Base-by-base conservation (phyloP, 2,797 vertebrate genomes). In the Gastrophryne carolinensis region DNA sequence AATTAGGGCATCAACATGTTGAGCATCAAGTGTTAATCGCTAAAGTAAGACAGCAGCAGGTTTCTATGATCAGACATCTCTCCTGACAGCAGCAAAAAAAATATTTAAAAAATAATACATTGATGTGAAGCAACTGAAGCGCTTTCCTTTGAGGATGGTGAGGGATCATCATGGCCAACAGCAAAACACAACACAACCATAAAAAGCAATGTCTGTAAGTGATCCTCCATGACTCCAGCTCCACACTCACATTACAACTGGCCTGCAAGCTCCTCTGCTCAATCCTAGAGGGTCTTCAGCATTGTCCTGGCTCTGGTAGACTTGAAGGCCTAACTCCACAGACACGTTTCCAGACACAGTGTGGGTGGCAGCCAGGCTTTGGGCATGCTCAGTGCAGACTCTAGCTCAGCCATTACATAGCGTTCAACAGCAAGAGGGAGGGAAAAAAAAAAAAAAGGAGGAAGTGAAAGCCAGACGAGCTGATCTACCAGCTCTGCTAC, bases 351-450 rank as follows among this genome's bases (percentile, higher is more conserved):
- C 86, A 84, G 84, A 83, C 83, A 81, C 82, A 84, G 84, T 47
- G 86, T 86, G 86, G 86, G 86, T 88, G n/a, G 86, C 86, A 87
- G 85, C 83, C 84, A 80, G 83, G 78, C 75, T 61, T 24, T 82
- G 86, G 88, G 89, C 88, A 89, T 89, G 87, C 89, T 88, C 88
- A 88, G 87, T 86, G 17, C 80, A n/a, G 81, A 79, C 85, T 78
- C 74, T 73, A 82, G 81, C 83, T 82, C 87, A 67, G 86, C 87
- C 89, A 91, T 92, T 89, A 87, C 86, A 82, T 82, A 3, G 49
- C 60, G 83, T 85, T 86, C 82, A 86, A 84, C 85, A 86, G 84
- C 82, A 35, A 27, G 35, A 63, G 8, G 17, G 8, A 57, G 30
- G 32, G 23, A 49, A n/a, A n/a, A n/a, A 21, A 32, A 34, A 35